Base-by-base conservation (phyloP, 2,888 invertebrate genomes). In the Operophtera brumata region DNA sequence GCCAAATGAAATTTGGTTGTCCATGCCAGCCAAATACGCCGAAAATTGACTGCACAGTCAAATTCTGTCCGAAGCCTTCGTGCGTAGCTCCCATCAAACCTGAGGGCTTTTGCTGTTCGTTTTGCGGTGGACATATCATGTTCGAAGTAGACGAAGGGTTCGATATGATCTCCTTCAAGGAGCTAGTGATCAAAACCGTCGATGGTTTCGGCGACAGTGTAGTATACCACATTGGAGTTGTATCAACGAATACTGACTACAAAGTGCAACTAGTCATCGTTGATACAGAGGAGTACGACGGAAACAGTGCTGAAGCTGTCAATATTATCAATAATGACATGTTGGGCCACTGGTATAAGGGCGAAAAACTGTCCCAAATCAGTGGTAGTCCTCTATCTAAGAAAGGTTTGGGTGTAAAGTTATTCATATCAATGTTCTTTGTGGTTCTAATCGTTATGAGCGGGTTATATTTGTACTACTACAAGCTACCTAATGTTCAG, bases 41-140 rank as follows among this genome's bases (percentile, higher is more conserved):
- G 37, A 13, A 67, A 48, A 80, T 86, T 6, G 79, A 86, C 47
- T 89, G 89, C 47, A 58, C 71, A 0, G 55, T 65, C 0, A 89
- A 86, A 58, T 81, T 73, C 57, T 89, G 89, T 50, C 69, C 79
- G 0, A 67, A 68, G 30, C 79, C 83, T 32, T 58, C 73, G 3
- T 89, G 89, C 59, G 66, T 76, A 0, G 54, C 79, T 59, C 85
- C 89, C 0, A 70, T 89, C 7, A 78, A 84, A 45, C 87, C 89
- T 6, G 48, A 64, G 0, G 89, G 89, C 0, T 84, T 84, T 61
- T 89, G 89, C 57, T 89, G 89, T 47, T 78, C 81, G 47, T 78
- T 88, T 40, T 89, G 89, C 45, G 89, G 89, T 0, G 89, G 87
- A 2, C 71, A 70, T 9, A 60, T 88, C 11, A 54, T 69, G 0